Evolutionary conservation across 2,797 vertebrate species (phyloP).

Genomic region (Gambusia yucatana): DNA sequence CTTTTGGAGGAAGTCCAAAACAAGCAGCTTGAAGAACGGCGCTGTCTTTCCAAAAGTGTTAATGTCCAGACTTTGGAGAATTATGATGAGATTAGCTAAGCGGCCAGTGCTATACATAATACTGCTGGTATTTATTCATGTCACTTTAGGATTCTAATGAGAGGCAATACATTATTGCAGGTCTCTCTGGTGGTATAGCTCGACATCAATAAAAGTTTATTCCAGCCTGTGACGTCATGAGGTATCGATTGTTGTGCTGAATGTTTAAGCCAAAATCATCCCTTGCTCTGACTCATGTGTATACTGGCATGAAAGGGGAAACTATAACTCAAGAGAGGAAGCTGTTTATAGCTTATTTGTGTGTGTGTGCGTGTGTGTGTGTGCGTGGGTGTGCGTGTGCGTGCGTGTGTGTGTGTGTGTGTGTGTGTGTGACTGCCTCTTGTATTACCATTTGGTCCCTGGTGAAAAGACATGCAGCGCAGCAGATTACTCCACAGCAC

Average conservation of each 20-base stretch:
- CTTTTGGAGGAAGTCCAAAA: constrained; percentile 66
- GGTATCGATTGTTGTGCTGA: constrained; percentile 22
- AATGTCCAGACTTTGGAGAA: constrained; percentile 70
- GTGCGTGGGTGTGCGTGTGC: neutral
- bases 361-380: neutral
- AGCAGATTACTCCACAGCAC: constrained; percentile 17
- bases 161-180: constrained; percentile 36
- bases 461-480: constrained; percentile 27
- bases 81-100: constrained; percentile 70
- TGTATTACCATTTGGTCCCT: constrained; percentile 11
- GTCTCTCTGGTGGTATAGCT: constrained; percentile 22
- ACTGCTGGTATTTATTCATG: constrained; percentile 63
- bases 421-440: constrained; percentile 3
- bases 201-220: constrained; percentile 46
- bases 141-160: constrained; percentile 66
- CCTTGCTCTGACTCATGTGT: constrained; percentile 7
- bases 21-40: constrained; percentile 62
- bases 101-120: constrained; percentile 43
- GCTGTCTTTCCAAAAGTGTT: constrained; percentile 58
- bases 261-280: constrained; percentile 9
- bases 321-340: neutral
- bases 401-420: constrained; percentile 17
- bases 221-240: constrained; percentile 11
- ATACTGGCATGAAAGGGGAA: constrained; percentile 10
- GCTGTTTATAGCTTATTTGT: constrained; percentile 13